phyloP scores from a whole-genome alignment of 1,140 invertebrate species.

The Drosophila bifasciata region DNA sequence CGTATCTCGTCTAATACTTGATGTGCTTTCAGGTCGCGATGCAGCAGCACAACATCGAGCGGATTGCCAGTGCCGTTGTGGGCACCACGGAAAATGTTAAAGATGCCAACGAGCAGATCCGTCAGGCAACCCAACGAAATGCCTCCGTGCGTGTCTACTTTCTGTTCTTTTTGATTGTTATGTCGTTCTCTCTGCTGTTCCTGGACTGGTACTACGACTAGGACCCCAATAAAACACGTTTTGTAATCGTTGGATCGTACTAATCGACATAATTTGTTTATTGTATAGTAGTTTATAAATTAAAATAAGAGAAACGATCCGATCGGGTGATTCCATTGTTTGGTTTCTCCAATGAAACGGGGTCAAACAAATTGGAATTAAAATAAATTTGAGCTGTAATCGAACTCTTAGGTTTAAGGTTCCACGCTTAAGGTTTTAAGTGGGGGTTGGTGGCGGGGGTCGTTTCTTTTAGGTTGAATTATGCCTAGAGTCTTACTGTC shows the following conservation, averaged over 20 bases:
- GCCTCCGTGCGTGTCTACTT: conserved; percentile 97
- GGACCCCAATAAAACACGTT: conserved; percentile 59
- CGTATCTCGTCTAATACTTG: background rate
- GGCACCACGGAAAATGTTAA: conserved; percentile 97
- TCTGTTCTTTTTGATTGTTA: conserved; percentile 97
- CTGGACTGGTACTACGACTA: conserved; percentile 99
- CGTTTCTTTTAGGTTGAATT: background rate
- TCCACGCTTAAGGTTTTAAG: conserved; percentile 7
- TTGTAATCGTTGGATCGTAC: conserved; percentile 48
- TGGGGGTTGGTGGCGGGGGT: conserved; percentile 6
- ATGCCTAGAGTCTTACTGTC: conserved; percentile 19
- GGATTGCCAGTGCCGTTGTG: conserved; percentile 93
- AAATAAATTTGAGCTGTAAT: conserved; percentile 21
- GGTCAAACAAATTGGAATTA: conserved; percentile 23
- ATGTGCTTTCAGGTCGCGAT: conserved; percentile 87
- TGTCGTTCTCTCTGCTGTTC: conserved; percentile 97
- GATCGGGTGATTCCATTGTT: conserved; percentile 13
- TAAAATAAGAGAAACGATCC: conserved; percentile 4
- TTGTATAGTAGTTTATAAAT: conserved; percentile 41
- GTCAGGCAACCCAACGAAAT: conserved; percentile 97
- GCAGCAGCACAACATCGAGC: conserved; percentile 96
- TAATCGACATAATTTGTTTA: conserved; percentile 41
- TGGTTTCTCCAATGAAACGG: conserved; percentile 12
- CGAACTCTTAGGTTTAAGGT: conserved; percentile 9
- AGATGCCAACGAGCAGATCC: conserved; percentile 98